A percentile compares a stretch with the other conserved stretches of the same genome.
These are phyloP conservation scores for Tinea trinotella DNA, from an alignment of 2,888 invertebrate genomes.

Conservation along the genomic window DNA sequence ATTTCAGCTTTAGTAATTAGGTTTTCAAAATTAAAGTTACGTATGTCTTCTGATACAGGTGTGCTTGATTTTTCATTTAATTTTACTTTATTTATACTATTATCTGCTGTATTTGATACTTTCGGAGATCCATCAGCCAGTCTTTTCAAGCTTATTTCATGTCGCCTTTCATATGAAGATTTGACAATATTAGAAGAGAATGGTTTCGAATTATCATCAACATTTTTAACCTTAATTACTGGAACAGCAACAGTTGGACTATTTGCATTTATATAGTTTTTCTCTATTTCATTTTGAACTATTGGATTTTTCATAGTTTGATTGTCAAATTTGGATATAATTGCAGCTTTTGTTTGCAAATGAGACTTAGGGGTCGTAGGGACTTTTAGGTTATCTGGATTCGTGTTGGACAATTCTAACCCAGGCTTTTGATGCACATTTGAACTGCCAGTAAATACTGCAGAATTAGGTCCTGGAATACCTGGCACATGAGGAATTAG, in stretches of 20 bases:
- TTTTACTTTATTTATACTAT: slow-evolving; percentile 35
- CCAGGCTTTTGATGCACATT: slow-evolving; percentile 30
- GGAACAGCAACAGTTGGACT: slow-evolving; percentile 30
- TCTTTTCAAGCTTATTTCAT: slow-evolving; percentile 47
- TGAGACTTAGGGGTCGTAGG: background rate
- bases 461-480: slow-evolving; percentile 85
- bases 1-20: slow-evolving; percentile 68
- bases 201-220: slow-evolving; percentile 42
- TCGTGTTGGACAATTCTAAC: background rate
- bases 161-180: slow-evolving; percentile 33
- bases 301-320: background rate
- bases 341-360: background rate
- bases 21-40: slow-evolving; percentile 65
- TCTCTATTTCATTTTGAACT: slow-evolving; percentile 37
- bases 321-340: background rate
- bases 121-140: slow-evolving; percentile 45
- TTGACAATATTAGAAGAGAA: slow-evolving; percentile 38
- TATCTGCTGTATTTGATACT: slow-evolving; percentile 45
- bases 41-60: slow-evolving; percentile 42
- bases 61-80: slow-evolving; percentile 38
- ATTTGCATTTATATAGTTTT: slow-evolving; percentile 20
- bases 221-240: slow-evolving; percentile 53
- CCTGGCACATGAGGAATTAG: slow-evolving; percentile 90
- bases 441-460: slow-evolving; percentile 49
- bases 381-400: background rate